Conservation (phyloP, 53 echinoderm and acorn worm genomes). For the Actinopyga echinites region DNA sequence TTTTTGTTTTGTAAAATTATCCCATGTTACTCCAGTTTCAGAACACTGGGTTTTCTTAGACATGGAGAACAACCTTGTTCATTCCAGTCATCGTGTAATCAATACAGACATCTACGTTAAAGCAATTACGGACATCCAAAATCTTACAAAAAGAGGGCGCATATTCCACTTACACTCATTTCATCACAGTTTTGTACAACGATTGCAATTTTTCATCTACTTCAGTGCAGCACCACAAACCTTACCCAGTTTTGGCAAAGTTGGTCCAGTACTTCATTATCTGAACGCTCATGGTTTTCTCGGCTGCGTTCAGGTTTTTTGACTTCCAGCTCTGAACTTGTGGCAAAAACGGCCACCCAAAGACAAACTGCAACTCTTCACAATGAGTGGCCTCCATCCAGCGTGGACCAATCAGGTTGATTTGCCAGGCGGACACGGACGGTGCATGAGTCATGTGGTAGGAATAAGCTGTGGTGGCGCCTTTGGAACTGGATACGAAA, state of each 20-base stretch:
- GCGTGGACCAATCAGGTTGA: constrained; percentile 16
- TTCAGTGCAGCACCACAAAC: too few species aligned
- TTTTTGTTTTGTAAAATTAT: too few species aligned
- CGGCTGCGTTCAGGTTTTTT: constrained; percentile 37
- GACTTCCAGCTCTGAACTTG: constrained; percentile 45
- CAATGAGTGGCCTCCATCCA: constrained; percentile 43
- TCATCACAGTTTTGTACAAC: too few species aligned
- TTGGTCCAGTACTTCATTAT: constrained; percentile 87
- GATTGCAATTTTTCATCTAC: too few species aligned
- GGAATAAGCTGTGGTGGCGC: constrained; percentile 30
- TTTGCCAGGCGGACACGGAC: constrained; percentile 25
- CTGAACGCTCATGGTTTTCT: constrained; percentile 56
- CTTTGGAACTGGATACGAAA: constrained; percentile 30
- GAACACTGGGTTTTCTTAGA: too few species aligned
- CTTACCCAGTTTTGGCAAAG: constrained; percentile 84
- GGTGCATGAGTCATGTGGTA: constrained; percentile 62
- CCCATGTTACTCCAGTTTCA: too few species aligned
- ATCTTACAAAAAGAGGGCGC: too few species aligned
- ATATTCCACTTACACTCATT: too few species aligned
- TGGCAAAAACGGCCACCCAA: constrained; percentile 19
- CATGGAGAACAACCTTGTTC: too few species aligned
- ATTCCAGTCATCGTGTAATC: too few species aligned
- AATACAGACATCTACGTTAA: too few species aligned
- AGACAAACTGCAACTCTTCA: constrained; percentile 36
- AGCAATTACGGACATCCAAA: too few species aligned